Conservation (phyloP, 2,113 vertebrate genomes). For the Columba livia region DNA sequence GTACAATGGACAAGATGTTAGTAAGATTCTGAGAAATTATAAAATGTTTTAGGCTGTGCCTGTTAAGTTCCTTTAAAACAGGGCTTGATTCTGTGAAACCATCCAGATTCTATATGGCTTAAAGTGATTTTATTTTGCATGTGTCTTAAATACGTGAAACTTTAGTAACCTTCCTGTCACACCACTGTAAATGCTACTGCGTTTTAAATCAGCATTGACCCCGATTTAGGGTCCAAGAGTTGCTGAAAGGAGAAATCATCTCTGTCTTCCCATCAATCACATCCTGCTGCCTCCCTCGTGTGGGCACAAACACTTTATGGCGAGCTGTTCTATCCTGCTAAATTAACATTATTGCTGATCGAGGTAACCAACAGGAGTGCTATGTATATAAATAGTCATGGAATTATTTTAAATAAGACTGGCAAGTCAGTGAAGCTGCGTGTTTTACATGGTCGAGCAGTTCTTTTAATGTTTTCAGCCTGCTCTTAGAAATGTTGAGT, state of each 20-base stretch:
- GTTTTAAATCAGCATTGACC: background rate
- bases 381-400: background rate
- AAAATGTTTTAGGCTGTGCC: background rate
- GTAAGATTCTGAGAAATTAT: background rate
- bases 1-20: background rate
- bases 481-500: background rate
- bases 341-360: background rate
- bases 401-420: background rate
- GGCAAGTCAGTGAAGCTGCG: background rate
- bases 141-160: background rate
- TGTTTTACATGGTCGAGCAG: background rate
- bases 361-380: background rate
- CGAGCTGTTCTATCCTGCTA: background rate
- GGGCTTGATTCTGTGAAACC: background rate
- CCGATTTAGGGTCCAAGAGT: background rate
- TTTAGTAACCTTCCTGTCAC: background rate
- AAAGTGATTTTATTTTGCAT: background rate
- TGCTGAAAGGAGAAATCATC: background rate
- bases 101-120: background rate
- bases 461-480: constrained; percentile 2
- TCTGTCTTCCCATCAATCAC: background rate
- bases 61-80: background rate
- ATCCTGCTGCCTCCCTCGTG: background rate
- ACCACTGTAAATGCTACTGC: background rate
- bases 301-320: background rate